Evolutionary conservation across 2,797 vertebrate genomes (phyloP).

Genomic region (Pipistrellus pygmaeus): DNA sequence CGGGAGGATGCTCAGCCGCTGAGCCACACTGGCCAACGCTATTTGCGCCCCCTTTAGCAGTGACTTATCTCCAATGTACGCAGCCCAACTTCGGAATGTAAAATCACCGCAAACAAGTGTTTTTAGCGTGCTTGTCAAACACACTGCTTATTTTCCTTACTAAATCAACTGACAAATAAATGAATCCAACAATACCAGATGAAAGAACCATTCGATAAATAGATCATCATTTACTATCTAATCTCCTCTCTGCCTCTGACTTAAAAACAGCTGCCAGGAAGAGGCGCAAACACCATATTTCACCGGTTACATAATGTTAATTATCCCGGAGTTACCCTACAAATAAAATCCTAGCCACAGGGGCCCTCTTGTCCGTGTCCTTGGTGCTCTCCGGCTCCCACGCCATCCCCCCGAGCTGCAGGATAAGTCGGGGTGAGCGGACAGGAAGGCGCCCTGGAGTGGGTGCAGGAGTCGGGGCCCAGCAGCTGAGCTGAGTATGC

Average conservation of each 20-base stretch:
- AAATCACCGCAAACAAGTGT: neutral
- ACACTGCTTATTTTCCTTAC: neutral
- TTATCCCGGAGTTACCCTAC: slow-evolving; percentile 63
- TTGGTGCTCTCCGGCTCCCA: neutral
- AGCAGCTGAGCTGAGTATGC: neutral
- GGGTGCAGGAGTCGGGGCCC: slow-evolving; percentile 59
- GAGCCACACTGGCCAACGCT: no score
- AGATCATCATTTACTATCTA: slow-evolving; percentile 60
- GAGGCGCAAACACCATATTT: slow-evolving; percentile 26
- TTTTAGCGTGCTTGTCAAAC: neutral
- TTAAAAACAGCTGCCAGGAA: slow-evolving; percentile 53
- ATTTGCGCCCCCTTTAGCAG: neutral
- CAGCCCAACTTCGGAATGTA: neutral
- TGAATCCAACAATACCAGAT: neutral
- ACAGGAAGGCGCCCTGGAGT: neutral
- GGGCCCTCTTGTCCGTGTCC: neutral
- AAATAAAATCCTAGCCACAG: slow-evolving; percentile 63
- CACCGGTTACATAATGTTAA: slow-evolving; percentile 73
- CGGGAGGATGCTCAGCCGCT: no score
- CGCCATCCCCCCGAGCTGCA: neutral
- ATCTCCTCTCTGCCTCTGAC: slow-evolving; percentile 59
- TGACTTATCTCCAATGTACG: neutral
- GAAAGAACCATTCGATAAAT: slow-evolving; percentile 52
- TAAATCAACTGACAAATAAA: slow-evolving; percentile 60
- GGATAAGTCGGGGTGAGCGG: neutral